A percentile compares a stretch with the other conserved stretches of the same genome.
phyloP scores from a whole-genome alignment of 1,140 invertebrate species.

The Drosophila ficusphila region DNA sequence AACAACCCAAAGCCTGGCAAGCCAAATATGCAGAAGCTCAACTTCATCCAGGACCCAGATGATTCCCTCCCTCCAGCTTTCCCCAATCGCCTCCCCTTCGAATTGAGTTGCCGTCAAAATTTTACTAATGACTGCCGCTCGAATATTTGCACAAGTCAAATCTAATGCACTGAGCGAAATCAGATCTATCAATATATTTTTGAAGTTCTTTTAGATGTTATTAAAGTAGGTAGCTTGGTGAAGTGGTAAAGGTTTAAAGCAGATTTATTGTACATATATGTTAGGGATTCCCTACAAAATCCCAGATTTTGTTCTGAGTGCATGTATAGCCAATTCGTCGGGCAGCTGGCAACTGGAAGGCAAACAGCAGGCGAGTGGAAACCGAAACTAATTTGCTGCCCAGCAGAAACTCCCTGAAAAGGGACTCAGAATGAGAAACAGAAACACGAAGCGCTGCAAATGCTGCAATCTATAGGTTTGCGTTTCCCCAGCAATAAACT shows the following conservation, averaged over 20 bases:
- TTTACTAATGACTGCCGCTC: slow-evolving; percentile 64
- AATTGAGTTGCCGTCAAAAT: slow-evolving; percentile 66
- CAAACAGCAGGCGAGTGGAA: slow-evolving; percentile 56
- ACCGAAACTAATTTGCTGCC: slow-evolving; percentile 74
- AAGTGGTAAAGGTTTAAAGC: no score
- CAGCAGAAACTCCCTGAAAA: neutral
- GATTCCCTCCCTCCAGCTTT: slow-evolving; percentile 4
- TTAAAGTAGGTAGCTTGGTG: no score
- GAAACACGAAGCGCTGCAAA: slow-evolving; percentile 46
- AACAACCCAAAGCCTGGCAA: slow-evolving; percentile 43
- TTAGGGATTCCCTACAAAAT: no score
- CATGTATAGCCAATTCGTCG: slow-evolving; percentile 12
- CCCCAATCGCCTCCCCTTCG: neutral
- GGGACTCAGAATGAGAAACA: slow-evolving; percentile 1
- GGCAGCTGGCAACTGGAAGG: slow-evolving; percentile 38
- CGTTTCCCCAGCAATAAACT: slow-evolving; percentile 75
- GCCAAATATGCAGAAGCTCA: slow-evolving; percentile 32
- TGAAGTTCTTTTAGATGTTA: no score
- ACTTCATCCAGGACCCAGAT: slow-evolving; percentile 7
- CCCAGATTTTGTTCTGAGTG: neutral
- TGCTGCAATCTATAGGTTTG: slow-evolving; percentile 72
- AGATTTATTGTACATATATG: no score
- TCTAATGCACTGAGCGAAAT: slow-evolving; percentile 1
- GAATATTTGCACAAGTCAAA: slow-evolving; percentile 34
- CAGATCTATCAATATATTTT: neutral